Base-by-base conservation (phyloP, 2,113 vertebrate genomes). In the Forbesichthys papilliferus region DNA sequence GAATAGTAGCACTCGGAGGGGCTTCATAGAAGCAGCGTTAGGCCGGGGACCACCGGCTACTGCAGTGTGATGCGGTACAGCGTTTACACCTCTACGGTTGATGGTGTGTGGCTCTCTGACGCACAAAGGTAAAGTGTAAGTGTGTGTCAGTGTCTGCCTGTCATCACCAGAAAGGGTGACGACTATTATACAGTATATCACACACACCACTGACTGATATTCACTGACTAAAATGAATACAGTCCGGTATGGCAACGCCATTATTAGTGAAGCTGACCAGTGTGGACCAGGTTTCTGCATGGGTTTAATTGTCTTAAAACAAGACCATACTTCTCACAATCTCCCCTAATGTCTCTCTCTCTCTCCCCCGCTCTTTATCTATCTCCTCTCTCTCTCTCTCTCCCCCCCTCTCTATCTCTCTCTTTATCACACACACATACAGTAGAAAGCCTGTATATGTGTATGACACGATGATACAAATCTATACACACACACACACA, bases 51-150 rank as follows among this genome's bases (percentile, higher is more conserved):
- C 48, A 66, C 57, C 53, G 71, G 69, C 78, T 81, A 74, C 75
- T 72, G 81, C 79, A 78, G 74, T 48, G 73, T 46, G 73, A 74
- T 42, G 66, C 77, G 66, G 74, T 59, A 70, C 56, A 51, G 75
- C 68, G 64, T 80, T 84, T 74, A 76, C 33, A 12, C 75, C 79
- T 76, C 73, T 74, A 77, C 75, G 75, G 79, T 74, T 84, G 27
- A 27, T 27, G 74, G 81, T 84, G 83, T 77, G 81, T 59, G 49
- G 49, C 64, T 47, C 36, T 53, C 0, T 82, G 80, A 80, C 55
- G 74, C 85, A 81, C 66, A 60, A 11, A 64, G 64, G 73, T 80
- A 84, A 82, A 75, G 61, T 73, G 47, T 71, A 33, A 51, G 74
- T 75, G 53, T 54, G 65, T 58, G 20, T 18, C 9, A 9, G 51